These are phyloP conservation scores for Agapornis canus DNA, from an alignment of 2,797 vertebrate species.

Conservation along the genomic window DNA sequence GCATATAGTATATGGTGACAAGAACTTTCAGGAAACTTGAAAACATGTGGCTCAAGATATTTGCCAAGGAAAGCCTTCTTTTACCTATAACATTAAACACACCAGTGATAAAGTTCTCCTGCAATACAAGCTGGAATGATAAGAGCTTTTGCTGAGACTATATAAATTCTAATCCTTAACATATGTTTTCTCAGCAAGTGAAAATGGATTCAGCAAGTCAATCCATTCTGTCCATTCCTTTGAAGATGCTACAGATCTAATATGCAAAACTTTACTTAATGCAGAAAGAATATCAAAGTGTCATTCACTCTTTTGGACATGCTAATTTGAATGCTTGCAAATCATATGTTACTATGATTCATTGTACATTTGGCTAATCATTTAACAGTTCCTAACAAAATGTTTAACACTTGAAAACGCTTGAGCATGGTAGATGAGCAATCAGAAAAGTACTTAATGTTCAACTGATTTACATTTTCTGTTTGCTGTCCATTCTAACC, in stretches of 20 bases:
- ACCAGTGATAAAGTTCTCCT: neutral
- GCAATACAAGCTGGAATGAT: neutral
- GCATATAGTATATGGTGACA: rapidly evolving
- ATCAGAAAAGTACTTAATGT: neutral
- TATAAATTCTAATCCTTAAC: neutral
- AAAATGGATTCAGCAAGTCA: neutral
- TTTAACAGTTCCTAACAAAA: neutral
- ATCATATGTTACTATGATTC: neutral
- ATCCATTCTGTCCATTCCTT: neutral
- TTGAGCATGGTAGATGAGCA: neutral
- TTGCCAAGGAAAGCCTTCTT: neutral
- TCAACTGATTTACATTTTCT: neutral
- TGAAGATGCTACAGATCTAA: neutral
- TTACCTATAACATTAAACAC: neutral
- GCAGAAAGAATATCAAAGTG: neutral
- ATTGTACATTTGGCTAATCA: neutral
- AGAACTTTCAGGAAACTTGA: neutral
- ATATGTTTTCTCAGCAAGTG: neutral
- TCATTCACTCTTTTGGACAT: neutral
- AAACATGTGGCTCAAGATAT: neutral
- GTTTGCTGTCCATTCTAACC: neutral
- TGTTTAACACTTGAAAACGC: neutral
- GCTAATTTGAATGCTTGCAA: neutral
- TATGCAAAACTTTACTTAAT: neutral
- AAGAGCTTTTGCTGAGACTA: neutral